Conservation (phyloP, 2,888 invertebrate genomes). For the Macaria notata region DNA sequence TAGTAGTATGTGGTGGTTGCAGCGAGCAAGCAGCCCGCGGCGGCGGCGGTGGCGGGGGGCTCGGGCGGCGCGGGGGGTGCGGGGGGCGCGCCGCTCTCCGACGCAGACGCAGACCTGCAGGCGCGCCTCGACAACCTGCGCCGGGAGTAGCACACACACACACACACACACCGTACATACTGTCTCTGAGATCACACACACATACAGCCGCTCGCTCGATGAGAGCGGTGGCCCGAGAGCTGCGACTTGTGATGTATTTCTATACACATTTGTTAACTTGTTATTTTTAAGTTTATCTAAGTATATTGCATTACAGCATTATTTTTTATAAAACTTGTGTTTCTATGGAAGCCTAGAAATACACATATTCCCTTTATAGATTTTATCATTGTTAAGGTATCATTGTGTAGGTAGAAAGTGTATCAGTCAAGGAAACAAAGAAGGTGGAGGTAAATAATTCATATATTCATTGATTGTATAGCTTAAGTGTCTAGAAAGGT, state of each 20-base stretch:
- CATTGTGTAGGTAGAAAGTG: too few species aligned
- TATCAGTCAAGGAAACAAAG: neutral
- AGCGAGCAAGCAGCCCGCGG: conserved; percentile 84
- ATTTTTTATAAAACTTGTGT: conserved; percentile 6
- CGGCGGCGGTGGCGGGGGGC: conserved; percentile 70
- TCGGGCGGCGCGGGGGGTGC: conserved; percentile 56
- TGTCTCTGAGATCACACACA: too few species aligned
- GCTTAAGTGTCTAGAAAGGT: conserved; percentile 1
- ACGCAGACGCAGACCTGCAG: conserved; percentile 98
- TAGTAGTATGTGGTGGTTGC: conserved; percentile 38
- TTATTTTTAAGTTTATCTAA: conserved; percentile 55
- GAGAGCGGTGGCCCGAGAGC: too few species aligned
- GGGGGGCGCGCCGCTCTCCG: conserved; percentile 79
- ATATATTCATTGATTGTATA: conserved; percentile 13
- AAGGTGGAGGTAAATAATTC: neutral
- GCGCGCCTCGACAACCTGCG: conserved; percentile 97
- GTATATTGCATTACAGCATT: conserved; percentile 39
- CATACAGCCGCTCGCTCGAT: too few species aligned
- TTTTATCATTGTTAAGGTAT: too few species aligned
- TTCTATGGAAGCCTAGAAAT: neutral
- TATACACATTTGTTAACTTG: conserved; percentile 41
- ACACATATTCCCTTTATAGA: too few species aligned
- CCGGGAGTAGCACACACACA: conserved; percentile 83
- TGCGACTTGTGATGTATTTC: too few species aligned
- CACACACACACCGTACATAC: neutral